Evolutionary conservation across 1,140 invertebrate species (phyloP).

Genomic region (Nomia melanderi): DNA sequence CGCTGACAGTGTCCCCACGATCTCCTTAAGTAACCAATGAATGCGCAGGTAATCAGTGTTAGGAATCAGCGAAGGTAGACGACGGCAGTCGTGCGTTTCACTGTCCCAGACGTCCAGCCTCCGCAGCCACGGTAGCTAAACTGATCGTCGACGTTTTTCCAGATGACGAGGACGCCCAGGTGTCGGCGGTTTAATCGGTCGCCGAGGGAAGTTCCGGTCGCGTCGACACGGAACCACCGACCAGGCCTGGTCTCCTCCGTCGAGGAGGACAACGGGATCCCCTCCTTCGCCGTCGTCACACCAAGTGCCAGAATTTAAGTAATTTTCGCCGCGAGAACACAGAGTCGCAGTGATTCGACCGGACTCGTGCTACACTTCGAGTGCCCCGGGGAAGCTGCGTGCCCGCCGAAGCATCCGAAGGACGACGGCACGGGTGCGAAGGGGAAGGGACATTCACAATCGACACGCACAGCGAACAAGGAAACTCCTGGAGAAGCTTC

Average conservation of each 20-base stretch:
- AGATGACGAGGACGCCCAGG: conserved; percentile 86
- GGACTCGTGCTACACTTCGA: too few relatives aligned
- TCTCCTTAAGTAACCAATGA: neutral
- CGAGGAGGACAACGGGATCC: neutral
- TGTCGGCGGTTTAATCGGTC: conserved; percentile 82
- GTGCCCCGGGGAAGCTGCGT: neutral
- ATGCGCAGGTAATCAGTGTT: neutral
- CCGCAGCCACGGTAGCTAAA: neutral
- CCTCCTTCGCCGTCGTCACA: neutral
- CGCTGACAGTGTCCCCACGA: neutral
- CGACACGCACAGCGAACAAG: conserved; percentile 8
- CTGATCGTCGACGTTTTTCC: conserved; percentile 68
- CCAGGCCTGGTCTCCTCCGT: neutral
- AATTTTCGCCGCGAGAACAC: neutral
- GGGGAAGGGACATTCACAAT: neutral
- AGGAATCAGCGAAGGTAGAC: conserved; percentile 35
- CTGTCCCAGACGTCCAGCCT: neutral
- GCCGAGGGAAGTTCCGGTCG: conserved; percentile 43
- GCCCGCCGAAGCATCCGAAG: neutral
- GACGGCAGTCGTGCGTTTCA: too few relatives aligned
- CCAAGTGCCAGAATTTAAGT: conserved; percentile 6
- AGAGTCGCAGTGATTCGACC: neutral
- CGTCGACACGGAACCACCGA: conserved; percentile 17
- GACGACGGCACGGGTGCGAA: neutral
- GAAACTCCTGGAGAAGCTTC: neutral